Evolutionary conservation across 2,113 vertebrate genomes (phyloP), one percentile per base, ranked within the genome.

Genomic region (Rattus rattus): DNA sequence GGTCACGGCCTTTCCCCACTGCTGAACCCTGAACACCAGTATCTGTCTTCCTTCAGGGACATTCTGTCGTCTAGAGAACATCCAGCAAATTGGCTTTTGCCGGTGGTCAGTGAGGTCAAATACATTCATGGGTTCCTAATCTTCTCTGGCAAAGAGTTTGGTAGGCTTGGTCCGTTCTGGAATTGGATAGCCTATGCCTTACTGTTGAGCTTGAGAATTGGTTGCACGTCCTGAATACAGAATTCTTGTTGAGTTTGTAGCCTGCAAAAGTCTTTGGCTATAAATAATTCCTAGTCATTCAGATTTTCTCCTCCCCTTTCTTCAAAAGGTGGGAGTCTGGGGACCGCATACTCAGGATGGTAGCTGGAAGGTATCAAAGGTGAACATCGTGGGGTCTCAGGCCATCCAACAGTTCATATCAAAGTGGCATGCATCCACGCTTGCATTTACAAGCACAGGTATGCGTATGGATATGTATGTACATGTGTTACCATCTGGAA

Each of bases 311-410:
- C 33, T 28, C 0, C 28, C 30, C 30, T 85, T 94, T 49, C 89
- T 61, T 61, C 10, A 63, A 63, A 52, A 65, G 69, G 19, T 17
- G 8, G 12, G 22, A 3, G 2, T 13, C 1, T 39, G 36, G 12
- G 10, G 12, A 33, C 11, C 19, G 5, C 11, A 17, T 33, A 43
- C 47, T 81, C 22, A 28, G 43, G 43, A 26, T 11, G 36, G 13
- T 30, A 7, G 6, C 17, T 0, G 3, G 10, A 11, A 14, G 54
- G 54, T 1, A 49, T 14, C 17, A 0, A 10, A 11, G 16, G 12
- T 1, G 5, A 56, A 19, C 39, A 43, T 0, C 28, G 0, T 9
- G 4, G 49, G 1, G 2, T 2, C 6, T 16, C 28, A 1, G 86
- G 19, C 2, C 1, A 5, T 9, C 33, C 11, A 19, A 5, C 13